Base-by-base conservation (phyloP, 2,888 invertebrate genomes). In the Athalia circularis region DNA sequence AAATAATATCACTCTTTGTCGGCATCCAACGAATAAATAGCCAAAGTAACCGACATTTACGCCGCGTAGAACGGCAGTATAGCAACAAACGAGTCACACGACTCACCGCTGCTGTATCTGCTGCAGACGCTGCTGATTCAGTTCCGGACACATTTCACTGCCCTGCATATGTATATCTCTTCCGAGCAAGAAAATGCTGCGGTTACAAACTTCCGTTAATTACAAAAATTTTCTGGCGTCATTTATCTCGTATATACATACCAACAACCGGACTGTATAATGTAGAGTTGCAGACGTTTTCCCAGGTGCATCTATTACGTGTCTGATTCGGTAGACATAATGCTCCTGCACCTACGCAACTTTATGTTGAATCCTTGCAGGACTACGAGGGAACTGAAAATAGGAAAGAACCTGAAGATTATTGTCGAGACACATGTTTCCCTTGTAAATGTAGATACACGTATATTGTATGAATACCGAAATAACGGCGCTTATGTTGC, bases 1-100 rank as follows among this genome's bases (percentile, higher is more conserved):
- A 72, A 77, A 70, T 70, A 62, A 68, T 61, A 61, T 70, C 61
- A 72, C 61, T 72, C 77, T 77, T 77, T 77, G 77, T 77, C 77
- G 77, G 77, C 77, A 15, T 43, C 9, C 7, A 54, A 48, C 62
- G 62, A 72, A 45, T 70, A 72, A 77, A 77, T 77, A 67, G 61
- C 70, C 67, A 61, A 48, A 77, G 29, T 29, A 29, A 29, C 29
- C 29, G 29, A 57, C 59, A 67, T 72, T 72, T 59, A 13, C 64
- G 9, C 15, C 29, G 13, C 62, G 29, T 62, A 3, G 54, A 8
- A 29, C 29, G 29, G 29, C 29, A 54, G 11, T 54, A 54, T 54
- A 54, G 54, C 54, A 54, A 54, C 54, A 54, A 15, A 59, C 72
- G 57, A 50, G 47, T 13, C 68, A 54, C 8, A 61, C 61, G 61